A percentile compares a stretch with the other conserved stretches of the same genome.
phyloP scores from a whole-genome alignment of 2,888 invertebrate genomes.

The Ochlodes sylvanus region DNA sequence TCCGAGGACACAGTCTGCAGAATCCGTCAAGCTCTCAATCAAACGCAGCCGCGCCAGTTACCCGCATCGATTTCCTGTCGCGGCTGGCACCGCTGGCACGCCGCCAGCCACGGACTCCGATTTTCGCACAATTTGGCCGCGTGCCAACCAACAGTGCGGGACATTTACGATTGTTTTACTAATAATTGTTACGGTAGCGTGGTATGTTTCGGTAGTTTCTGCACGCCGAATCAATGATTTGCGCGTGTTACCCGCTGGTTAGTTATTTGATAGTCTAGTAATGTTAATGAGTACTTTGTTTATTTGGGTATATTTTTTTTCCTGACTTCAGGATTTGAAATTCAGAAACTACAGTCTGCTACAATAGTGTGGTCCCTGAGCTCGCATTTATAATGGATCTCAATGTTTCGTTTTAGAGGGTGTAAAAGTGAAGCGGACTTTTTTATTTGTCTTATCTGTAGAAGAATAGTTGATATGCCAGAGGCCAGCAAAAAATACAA shows the following conservation, averaged over 20 bases:
- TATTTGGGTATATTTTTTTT: neutral
- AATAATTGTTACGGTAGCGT: constrained; percentile 7
- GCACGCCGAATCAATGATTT: neutral
- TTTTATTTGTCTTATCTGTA: too few relatives aligned
- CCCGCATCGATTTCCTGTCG: constrained; percentile 43
- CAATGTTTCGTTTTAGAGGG: too few relatives aligned
- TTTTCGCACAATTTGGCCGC: constrained; percentile 33
- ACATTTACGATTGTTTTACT: constrained; percentile 28
- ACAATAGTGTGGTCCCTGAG: too few relatives aligned
- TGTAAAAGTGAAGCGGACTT: too few relatives aligned
- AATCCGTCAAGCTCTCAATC: constrained; percentile 6
- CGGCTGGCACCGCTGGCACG: constrained; percentile 7
- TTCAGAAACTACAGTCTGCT: too few relatives aligned
- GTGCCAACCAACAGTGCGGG: constrained; percentile 18
- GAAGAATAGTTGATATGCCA: too few relatives aligned
- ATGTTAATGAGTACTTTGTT: neutral
- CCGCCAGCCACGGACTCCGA: constrained; percentile 23
- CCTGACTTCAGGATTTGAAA: too few relatives aligned
- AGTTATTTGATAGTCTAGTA: neutral
- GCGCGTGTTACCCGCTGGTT: neutral
- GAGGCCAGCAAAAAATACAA: too few relatives aligned
- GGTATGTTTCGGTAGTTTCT: neutral
- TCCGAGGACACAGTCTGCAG: neutral
- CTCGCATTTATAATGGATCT: too few relatives aligned
- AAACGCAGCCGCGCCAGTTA: constrained; percentile 34